These are phyloP conservation scores for Pandion haliaetus DNA, from an alignment of 2,113 vertebrate genomes.

Conservation along the genomic window DNA sequence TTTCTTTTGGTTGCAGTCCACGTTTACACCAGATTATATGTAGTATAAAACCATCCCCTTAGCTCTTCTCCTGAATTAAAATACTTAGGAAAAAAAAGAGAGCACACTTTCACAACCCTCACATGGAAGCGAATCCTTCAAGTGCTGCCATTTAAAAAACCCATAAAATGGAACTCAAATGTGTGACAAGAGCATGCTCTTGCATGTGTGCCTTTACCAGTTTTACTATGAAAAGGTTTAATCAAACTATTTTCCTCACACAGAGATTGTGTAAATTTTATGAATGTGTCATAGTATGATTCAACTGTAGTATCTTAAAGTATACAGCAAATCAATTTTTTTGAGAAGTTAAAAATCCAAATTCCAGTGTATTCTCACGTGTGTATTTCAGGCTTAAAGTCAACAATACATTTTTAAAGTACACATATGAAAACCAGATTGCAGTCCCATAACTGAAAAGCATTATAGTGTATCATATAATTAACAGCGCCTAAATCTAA, in stretches of 20 bases:
- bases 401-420: neutral
- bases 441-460: neutral
- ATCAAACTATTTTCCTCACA: neutral
- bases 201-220: neutral
- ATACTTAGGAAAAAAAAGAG: neutral
- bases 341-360: neutral
- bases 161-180: neutral
- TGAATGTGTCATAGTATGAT: neutral
- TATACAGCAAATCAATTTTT: neutral
- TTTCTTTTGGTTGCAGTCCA: neutral
- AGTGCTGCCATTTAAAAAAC: neutral
- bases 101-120: neutral
- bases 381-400: neutral
- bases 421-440: neutral
- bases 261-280: neutral
- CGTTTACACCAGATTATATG: neutral
- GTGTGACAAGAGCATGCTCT: neutral
- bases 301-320: neutral
- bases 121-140: neutral
- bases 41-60: neutral
- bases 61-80: neutral
- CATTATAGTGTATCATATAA: neutral
- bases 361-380: neutral
- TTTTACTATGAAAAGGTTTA: neutral
- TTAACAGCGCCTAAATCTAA: neutral